Evolutionary conservation across 1,140 invertebrate species (phyloP).

Genomic region (Coboldia fuscipes): DNA sequence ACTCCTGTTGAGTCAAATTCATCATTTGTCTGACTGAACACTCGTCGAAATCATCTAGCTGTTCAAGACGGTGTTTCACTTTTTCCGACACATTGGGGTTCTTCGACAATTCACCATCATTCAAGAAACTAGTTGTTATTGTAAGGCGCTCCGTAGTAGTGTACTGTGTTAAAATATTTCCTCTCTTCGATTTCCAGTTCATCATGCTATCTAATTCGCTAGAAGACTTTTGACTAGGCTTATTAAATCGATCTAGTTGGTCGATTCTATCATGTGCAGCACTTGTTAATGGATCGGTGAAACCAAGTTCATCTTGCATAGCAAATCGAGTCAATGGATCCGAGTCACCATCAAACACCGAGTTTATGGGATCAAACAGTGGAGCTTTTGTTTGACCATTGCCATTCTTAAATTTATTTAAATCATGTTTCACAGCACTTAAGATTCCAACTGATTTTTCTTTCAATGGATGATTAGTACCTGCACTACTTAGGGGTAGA

Average conservation of each 20-base stretch:
- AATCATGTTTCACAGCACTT: too few relatives aligned
- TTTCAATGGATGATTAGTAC: too few relatives aligned
- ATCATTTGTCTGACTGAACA: slow-evolving; percentile 69
- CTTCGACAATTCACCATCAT: slow-evolving; percentile 61
- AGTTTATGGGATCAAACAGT: slow-evolving; percentile 29
- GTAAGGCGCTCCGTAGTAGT: slow-evolving; percentile 82
- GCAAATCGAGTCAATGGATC: slow-evolving; percentile 53
- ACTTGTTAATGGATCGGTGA: slow-evolving; percentile 36
- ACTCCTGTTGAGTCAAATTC: slow-evolving; percentile 81
- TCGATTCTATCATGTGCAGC: slow-evolving; percentile 27
- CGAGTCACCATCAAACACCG: slow-evolving; percentile 42
- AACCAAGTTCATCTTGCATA: slow-evolving; percentile 25
- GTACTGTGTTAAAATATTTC: slow-evolving; percentile 61
- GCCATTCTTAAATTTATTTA: too few relatives aligned
- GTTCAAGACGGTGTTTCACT: slow-evolving; percentile 75
- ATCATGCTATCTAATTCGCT: background rate
- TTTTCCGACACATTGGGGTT: slow-evolving; percentile 67
- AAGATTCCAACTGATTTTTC: too few relatives aligned
- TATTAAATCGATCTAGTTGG: background rate
- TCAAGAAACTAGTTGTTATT: slow-evolving; percentile 69
- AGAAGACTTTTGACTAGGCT: slow-evolving; percentile 1
- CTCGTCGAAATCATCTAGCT: slow-evolving; percentile 88
- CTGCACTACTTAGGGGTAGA: too few relatives aligned
- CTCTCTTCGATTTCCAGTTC: slow-evolving; percentile 46
- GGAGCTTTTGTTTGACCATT: too few relatives aligned